Percentiles rank a stretch among this genome's conserved stretches.
Conservation (phyloP, 2,797 vertebrate species). For the Synanceia verrucosa region DNA sequence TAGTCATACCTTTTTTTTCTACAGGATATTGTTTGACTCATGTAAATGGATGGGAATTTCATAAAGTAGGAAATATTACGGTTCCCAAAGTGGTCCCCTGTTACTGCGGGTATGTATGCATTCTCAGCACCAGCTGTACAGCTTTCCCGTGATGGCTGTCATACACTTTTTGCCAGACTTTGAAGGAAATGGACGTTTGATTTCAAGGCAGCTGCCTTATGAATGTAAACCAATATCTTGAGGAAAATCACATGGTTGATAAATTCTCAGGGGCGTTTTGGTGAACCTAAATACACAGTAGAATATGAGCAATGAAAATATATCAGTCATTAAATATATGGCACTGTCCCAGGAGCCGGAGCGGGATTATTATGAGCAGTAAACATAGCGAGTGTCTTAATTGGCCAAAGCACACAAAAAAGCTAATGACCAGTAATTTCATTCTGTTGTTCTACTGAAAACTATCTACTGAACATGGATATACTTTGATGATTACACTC, state of each 20-base stretch:
- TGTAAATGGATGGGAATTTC: slow-evolving; percentile 61
- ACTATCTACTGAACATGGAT: not conserved
- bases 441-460: not conserved
- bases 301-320: slow-evolving; percentile 58
- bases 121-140: slow-evolving; percentile 39
- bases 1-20: slow-evolving; percentile 64
- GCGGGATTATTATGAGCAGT: slow-evolving; percentile 39
- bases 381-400: slow-evolving; percentile 35
- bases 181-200: slow-evolving; percentile 56
- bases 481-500: slow-evolving; percentile 15
- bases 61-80: slow-evolving; percentile 59
- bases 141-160: slow-evolving; percentile 59
- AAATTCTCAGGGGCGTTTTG: slow-evolving; percentile 46
- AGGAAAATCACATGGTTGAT: slow-evolving; percentile 58
- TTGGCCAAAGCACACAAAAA: not conserved
- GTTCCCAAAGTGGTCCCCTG: slow-evolving; percentile 48
- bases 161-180: slow-evolving; percentile 36
- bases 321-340: slow-evolving; percentile 64
- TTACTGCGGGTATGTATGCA: slow-evolving; percentile 44
- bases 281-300: slow-evolving; percentile 58
- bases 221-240: slow-evolving; percentile 58
- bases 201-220: slow-evolving; percentile 57
- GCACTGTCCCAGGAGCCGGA: slow-evolving; percentile 21
- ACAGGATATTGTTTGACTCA: slow-evolving; percentile 62
- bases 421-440: not conserved